A percentile compares a stretch with the other conserved stretches of the same genome.
Conservation (phyloP, 30 jellyfish, hydroid and myxozoan species). For the Catostylus mosaicus region DNA sequence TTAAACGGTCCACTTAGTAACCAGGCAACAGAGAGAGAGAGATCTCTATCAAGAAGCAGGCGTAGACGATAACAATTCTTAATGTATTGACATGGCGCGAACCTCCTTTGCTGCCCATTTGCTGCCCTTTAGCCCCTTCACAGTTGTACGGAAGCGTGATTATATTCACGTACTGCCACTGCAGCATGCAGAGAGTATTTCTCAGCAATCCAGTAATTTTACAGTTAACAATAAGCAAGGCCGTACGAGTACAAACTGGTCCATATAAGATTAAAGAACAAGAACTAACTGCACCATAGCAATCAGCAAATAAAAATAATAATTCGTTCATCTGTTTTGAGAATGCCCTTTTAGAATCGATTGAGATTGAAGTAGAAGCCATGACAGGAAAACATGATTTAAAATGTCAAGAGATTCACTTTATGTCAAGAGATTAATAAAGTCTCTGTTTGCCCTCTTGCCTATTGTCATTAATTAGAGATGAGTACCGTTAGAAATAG, state of each 20-base stretch:
- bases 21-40: too few relatives aligned
- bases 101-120: background rate
- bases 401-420: too few relatives aligned
- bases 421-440: too few relatives aligned
- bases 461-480: too few relatives aligned
- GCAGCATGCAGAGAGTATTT: background rate
- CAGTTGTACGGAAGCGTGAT: background rate
- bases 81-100: background rate
- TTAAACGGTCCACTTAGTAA: too few relatives aligned
- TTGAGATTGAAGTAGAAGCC: background rate
- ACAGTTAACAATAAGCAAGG: background rate
- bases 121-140: background rate
- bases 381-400: too few relatives aligned
- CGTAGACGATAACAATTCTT: background rate
- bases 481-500: too few relatives aligned
- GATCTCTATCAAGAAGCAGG: too few relatives aligned
- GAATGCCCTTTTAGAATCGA: background rate
- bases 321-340: background rate
- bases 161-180: background rate
- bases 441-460: too few relatives aligned
- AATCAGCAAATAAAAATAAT: background rate
- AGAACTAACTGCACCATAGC: background rate
- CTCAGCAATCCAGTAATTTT: background rate
- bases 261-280: background rate
- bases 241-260: too few relatives aligned